Base-by-base conservation (phyloP, 2,113 vertebrate species). In the Oncorhynchus kisutch region DNA sequence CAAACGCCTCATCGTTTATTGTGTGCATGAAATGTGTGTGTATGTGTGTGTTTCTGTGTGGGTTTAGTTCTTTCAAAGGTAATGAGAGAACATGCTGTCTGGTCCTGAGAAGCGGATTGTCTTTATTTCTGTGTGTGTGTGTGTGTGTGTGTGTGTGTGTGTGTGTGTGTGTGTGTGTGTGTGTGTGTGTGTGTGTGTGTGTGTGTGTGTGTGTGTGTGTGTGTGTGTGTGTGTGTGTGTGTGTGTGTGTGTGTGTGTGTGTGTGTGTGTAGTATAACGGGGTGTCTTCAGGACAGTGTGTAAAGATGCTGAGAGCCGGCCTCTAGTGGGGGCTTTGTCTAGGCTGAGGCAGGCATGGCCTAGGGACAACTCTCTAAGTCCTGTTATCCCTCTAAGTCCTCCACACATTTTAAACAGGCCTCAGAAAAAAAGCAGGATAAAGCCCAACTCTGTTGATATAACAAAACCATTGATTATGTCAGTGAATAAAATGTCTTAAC, bases 1-100 rank as follows among this genome's bases (percentile, higher is more conserved):
- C 20, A 29, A 66, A 59, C 22, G 73, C 71, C 71, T 85, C 75
- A 27, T 84, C 24, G 84, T 85, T 86, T 80, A 83, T 73, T 73
- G 69, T 69, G 78, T 69, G 62, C 20, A 39, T 67, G 48, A 31
- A 27, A 13, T 45, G 60, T 34, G 3, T 34, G 22, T 51, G 65
- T 45, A 54, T 34, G 3, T 34, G 22, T 51, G 65, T 77, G 62
- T 73, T 22, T 57, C 62, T 60, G 5, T 65, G 59, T 24, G 60
- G 67, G 1, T 72, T 62, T 62, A 7, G 2, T 11, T n/a, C n/a
- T 62, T 62, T 62, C 59, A 62, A 22, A 62, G 59, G 59, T 62
- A 62, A 62, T 62, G n/a, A 62, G 59, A 62, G 59, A 24, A 7
- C 59, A 62, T 8, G 59, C n/a, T 62, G 20, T 62, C 59, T n/a